Evolutionary conservation across 2,888 invertebrate species (phyloP), one percentile per base, ranked within the genome.

Genomic region (Arrhopalites spinosus): DNA sequence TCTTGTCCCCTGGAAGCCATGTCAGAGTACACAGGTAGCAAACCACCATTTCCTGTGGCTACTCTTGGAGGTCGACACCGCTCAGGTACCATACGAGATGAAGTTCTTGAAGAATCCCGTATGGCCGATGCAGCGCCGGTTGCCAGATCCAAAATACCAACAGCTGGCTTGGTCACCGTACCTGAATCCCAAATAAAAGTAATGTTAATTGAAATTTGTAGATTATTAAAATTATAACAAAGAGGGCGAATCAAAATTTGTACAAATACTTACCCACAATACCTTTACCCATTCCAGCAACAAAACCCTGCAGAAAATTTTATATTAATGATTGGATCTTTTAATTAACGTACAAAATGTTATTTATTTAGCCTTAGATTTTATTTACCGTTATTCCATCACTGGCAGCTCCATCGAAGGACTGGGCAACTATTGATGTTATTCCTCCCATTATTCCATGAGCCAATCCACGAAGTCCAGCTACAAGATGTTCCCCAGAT

Each of bases 131-230:
- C 97, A 1, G 96, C 92, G 86, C 96, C 96, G 0, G 96, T 92
- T 2, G 96, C 96, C 77, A 98, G 89, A 88, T 98, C 98, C 76
- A 98, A 88, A 77, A 98, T 91, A 17, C 98, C 98, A 80, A 96
- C 95, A 7, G 97, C 93, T 1, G 98, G 98, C 87, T 98, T 98
- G 23, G 97, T 95, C 20, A 98, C 93, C 15, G 96, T 96, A 78
- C 98, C 98, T 67, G 84, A 92, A 89, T 83, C 91, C 90, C n/a
- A n/a, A n/a, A n/a, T n/a, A n/a, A n/a, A n/a, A n/a, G n/a, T n/a
- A n/a, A n/a, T n/a, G n/a, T n/a, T n/a, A n/a, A n/a, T n/a, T n/a
- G n/a, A n/a, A n/a, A n/a, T n/a, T n/a, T n/a, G n/a, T n/a, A n/a
- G n/a, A n/a, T n/a, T n/a, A n/a, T n/a, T n/a, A n/a, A n/a, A n/a